These are phyloP conservation scores for Seriola aureovittata DNA, from an alignment of 2,113 vertebrate genomes.

Conservation along the genomic window DNA sequence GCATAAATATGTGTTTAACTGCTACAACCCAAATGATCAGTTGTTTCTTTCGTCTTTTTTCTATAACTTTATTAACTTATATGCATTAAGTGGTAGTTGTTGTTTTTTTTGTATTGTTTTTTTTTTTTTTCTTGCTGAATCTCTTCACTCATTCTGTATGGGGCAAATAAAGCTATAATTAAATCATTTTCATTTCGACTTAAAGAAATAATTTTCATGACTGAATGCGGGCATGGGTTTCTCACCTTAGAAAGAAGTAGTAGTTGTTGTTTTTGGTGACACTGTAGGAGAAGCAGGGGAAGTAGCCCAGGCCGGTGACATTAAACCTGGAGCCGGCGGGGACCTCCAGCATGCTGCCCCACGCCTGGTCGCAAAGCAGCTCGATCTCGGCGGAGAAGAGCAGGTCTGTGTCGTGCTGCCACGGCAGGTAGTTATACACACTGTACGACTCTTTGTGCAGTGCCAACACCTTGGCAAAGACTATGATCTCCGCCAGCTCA, in stretches of 20 bases:
- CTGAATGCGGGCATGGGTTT: too few relatives aligned
- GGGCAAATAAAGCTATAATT: too few relatives aligned
- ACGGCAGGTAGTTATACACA: slow-evolving; percentile 87
- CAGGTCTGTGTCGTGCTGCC: slow-evolving; percentile 84
- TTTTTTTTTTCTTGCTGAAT: too few relatives aligned
- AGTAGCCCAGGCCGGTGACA: slow-evolving; percentile 88
- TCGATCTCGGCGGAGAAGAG: slow-evolving; percentile 89
- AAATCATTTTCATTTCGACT: not conserved
- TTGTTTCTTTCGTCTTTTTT: not conserved
- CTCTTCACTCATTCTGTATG: not conserved
- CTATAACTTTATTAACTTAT: not conserved
- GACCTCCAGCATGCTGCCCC: slow-evolving; percentile 90
- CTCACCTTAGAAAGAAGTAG: slow-evolving; percentile 89
- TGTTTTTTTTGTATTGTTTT: not conserved
- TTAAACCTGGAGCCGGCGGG: slow-evolving; percentile 89
- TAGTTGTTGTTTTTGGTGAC: slow-evolving; percentile 88
- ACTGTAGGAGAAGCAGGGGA: slow-evolving; percentile 88
- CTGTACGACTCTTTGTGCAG: slow-evolving; percentile 87
- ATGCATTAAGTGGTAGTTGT: not conserved
- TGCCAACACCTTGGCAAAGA: slow-evolving; percentile 87
- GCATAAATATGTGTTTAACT: not conserved
- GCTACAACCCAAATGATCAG: not conserved
- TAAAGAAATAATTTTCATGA: not conserved
- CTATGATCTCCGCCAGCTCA: slow-evolving; percentile 88
- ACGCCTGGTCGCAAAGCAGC: slow-evolving; percentile 89